Evolutionary conservation across 2,113 vertebrate genomes (phyloP).

Genomic region (Notechis scutatus): DNA sequence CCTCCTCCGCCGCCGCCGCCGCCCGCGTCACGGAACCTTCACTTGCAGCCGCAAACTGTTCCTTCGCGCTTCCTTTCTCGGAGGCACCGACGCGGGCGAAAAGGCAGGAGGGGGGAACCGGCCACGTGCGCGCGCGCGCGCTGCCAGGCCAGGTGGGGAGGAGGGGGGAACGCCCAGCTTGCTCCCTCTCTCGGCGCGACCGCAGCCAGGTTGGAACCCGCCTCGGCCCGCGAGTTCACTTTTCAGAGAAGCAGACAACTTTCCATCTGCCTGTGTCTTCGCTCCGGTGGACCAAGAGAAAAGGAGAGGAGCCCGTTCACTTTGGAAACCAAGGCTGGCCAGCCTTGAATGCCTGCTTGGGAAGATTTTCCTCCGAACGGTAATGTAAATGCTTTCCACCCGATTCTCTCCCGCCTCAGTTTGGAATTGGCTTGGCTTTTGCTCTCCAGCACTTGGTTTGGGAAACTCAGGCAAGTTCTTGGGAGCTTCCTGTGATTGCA

Average conservation of each 20-base stretch:
- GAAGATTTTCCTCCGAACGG: not conserved
- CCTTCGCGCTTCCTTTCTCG: not conserved
- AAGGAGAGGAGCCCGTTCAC: not conserved
- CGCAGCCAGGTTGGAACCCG: not conserved
- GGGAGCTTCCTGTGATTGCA: not conserved
- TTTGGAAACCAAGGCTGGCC: not conserved
- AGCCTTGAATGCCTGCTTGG: not conserved
- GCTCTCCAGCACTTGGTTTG: not conserved
- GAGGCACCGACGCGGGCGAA: not conserved
- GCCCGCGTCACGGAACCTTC: slow-evolving; percentile 20
- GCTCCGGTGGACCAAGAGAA: not conserved
- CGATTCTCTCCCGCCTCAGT: not conserved
- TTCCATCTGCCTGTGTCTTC: not conserved
- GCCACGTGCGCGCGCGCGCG: not conserved
- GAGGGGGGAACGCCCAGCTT: not conserved
- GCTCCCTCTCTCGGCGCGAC: not conserved
- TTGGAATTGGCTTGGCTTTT: not conserved
- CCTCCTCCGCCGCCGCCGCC: not conserved
- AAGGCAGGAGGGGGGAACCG: not conserved
- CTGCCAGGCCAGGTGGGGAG: not conserved
- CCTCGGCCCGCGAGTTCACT: not conserved
- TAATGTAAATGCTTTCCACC: not conserved
- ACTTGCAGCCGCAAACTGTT: not conserved
- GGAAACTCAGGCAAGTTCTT: not conserved
- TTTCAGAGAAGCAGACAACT: not conserved